These are phyloP conservation scores for Pipistrellus kuhlii DNA, from an alignment of 2,797 vertebrate species.

Conservation along the genomic window DNA sequence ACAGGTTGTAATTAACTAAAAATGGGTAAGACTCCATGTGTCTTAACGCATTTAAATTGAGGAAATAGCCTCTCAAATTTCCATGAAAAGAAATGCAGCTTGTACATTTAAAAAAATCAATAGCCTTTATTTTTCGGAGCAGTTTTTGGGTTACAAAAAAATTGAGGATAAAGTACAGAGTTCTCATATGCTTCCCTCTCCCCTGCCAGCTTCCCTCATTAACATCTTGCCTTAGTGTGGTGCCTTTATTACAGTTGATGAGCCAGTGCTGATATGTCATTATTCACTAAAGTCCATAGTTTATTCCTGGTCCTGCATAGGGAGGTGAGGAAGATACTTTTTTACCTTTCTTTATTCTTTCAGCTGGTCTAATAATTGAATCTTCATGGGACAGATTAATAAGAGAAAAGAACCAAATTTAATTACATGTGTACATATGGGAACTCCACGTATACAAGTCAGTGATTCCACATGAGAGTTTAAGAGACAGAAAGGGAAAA, in stretches of 20 bases:
- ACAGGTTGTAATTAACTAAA: constrained; percentile 68
- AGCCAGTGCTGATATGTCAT: neutral
- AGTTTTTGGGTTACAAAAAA: constrained; percentile 9
- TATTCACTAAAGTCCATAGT: neutral
- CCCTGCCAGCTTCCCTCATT: neutral
- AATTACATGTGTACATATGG: neutral
- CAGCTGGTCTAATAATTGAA: neutral
- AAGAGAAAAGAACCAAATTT: neutral
- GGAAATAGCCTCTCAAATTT: constrained; percentile 50
- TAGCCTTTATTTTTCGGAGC: constrained; percentile 5
- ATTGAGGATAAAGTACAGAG: neutral
- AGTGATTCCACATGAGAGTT: neutral
- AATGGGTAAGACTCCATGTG: neutral
- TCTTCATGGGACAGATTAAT: neutral
- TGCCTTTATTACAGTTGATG: neutral
- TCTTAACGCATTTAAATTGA: constrained; percentile 47
- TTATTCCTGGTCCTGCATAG: neutral
- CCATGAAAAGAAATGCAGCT: constrained; percentile 41
- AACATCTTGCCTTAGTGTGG: neutral
- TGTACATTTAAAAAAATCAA: neutral
- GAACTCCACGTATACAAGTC: neutral
- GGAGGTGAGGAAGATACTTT: neutral
- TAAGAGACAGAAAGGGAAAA: neutral
- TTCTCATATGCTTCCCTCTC: neutral
- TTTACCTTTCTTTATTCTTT: neutral